These are phyloP conservation scores for Melanostoma scalare DNA, from an alignment of 2,888 invertebrate genomes.

Conservation along the genomic window DNA sequence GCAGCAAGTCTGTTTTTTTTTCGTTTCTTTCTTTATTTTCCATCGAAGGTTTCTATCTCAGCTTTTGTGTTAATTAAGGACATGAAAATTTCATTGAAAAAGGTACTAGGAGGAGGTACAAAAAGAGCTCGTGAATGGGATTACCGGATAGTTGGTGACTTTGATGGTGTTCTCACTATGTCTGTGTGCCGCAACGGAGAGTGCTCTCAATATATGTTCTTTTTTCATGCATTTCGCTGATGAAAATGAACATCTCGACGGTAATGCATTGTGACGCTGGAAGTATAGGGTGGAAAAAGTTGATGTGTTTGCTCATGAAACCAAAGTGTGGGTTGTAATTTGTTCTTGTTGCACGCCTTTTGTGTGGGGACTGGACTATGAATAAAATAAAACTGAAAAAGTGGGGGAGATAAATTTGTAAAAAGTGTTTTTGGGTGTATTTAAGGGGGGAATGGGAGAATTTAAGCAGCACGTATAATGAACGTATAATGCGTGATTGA, in stretches of 20 bases:
- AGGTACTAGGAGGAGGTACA: conserved; percentile 14
- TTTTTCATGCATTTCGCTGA: conserved; percentile 39
- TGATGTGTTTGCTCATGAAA: conserved; percentile 56
- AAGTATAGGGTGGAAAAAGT: conserved; percentile 20
- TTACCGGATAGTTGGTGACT: conserved; percentile 45
- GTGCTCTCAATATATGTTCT: neutral
- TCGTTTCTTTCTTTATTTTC: conserved; percentile 5
- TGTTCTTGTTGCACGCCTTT: conserved; percentile 58
- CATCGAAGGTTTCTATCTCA: conserved; percentile 38
- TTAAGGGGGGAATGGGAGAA: too few relatives aligned
- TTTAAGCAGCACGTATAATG: too few relatives aligned
- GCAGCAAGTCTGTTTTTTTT: conserved; percentile 16
- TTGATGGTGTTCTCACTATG: conserved; percentile 34
- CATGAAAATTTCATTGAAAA: conserved; percentile 54
- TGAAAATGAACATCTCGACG: conserved; percentile 59
- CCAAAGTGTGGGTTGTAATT: conserved; percentile 46
- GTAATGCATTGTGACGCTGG: conserved; percentile 50
- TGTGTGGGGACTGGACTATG: conserved; percentile 28
- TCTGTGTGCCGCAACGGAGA: neutral
- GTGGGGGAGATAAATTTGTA: neutral
- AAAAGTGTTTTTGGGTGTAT: too few relatives aligned
- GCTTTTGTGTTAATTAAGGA: conserved; percentile 60
- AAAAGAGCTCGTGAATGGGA: conserved; percentile 33
- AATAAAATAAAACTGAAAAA: conserved; percentile 14
- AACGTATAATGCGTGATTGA: too few relatives aligned